A percentile compares a stretch with the other conserved stretches of the same genome.
Evolutionary conservation across 2,113 vertebrate genomes (phyloP).

Genomic region (Origma solitaria): DNA sequence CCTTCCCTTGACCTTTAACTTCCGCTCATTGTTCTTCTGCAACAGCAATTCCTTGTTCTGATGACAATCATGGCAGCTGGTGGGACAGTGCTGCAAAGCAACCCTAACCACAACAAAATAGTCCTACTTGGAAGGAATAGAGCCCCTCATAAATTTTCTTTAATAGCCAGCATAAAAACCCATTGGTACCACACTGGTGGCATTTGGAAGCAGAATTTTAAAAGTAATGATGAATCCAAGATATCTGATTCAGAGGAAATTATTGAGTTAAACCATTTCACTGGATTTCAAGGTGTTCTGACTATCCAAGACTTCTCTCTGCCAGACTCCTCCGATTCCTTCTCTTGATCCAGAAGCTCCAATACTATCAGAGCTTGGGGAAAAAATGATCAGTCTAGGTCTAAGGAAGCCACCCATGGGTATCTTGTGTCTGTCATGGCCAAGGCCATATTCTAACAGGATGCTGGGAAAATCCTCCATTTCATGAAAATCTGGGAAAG

Average conservation of each 20-base stretch:
- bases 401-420: not conserved
- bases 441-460: not conserved
- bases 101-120: not conserved
- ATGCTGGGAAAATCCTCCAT: not conserved
- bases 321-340: not conserved
- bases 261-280: not conserved
- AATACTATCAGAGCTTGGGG: accelerated
- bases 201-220: not conserved
- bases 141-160: not conserved
- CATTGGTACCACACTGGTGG: not conserved
- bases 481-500: not conserved
- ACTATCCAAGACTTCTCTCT: not conserved
- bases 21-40: constrained; percentile 43
- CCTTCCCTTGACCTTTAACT: constrained; percentile 45
- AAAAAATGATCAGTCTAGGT: accelerated
- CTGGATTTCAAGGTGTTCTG: not conserved
- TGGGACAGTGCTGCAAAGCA: not conserved
- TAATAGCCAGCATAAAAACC: not conserved
- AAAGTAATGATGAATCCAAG: not conserved
- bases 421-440: not conserved
- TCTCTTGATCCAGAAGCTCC: not conserved
- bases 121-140: not conserved
- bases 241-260: not conserved
- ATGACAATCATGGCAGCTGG: not conserved
- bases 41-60: not conserved